These are phyloP conservation scores for Nudaria mundana DNA, from an alignment of 2,888 invertebrate genomes.

Conservation along the genomic window DNA sequence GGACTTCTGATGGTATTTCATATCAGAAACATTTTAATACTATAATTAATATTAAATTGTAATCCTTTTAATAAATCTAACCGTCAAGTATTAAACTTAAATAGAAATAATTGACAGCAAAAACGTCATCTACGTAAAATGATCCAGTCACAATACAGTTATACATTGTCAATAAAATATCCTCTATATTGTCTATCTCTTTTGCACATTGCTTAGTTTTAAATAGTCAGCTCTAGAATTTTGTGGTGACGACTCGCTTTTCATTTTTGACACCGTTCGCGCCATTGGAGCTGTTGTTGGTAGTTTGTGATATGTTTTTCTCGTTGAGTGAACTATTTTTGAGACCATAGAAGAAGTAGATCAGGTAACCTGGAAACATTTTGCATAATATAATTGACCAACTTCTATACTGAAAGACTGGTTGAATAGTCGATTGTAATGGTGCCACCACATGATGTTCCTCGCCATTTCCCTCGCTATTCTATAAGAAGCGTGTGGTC, in stretches of 20 bases:
- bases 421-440: no score
- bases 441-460: no score
- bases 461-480: no score
- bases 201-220: constrained; percentile 22
- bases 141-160: no score
- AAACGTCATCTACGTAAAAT: no score
- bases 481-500: no score
- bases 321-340: constrained; percentile 85
- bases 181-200: no score
- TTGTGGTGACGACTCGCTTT: constrained; percentile 51
- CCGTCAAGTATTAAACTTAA: background rate
- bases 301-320: constrained; percentile 6
- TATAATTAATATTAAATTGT: no score
- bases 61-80: no score
- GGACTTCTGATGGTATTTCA: background rate
- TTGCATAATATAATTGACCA: background rate
- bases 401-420: no score
- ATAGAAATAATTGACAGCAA: no score
- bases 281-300: constrained; percentile 28
- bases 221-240: constrained; percentile 45
- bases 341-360: constrained; percentile 94
- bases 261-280: constrained; percentile 17
- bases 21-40: constrained; percentile 1
- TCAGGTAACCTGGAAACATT: constrained; percentile 84
- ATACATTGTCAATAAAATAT: no score